Evolutionary conservation across 2,797 vertebrate genomes (phyloP), one percentile per base, ranked within the genome.

Genomic region (Danio jaintianensis): DNA sequence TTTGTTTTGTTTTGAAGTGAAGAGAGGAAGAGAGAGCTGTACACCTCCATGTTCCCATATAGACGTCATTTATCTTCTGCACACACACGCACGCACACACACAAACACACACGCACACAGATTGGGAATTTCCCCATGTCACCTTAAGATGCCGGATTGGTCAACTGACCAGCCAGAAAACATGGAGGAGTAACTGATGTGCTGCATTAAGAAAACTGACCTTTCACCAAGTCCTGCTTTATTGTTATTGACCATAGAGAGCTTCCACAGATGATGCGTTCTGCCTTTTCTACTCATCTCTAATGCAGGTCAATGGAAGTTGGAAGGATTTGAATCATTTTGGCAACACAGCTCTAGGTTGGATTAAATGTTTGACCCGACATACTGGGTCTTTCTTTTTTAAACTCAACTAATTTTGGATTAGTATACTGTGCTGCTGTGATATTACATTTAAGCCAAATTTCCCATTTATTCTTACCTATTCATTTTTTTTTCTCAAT

Each of bases 21-120:
- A 74, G 53, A 42, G 58, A 52, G 42, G 64, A 78, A 45, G 71
- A 61, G 52, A 15, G 62, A 40, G 71, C 48, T 52, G 43, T n/a
- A 53, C 66, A 52, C 52, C 52, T 55, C 78, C 81, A 16, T 71
- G 63, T 68, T 74, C 76, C 16, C 66, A 43, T 7, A 56, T 6
- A 12, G 18, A 38, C 13, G 11, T 62, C 59, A 52, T 66, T 16
- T 75, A 61, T 86, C 78, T 86, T 66, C 15, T 61, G 55, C 20
- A 50, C 20, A 22, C 16, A 1, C 38, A 20, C 75, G 18, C 47
- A 29, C 70, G 55, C 40, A 53, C 16, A 0, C 58, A 66, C 12
- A n/a, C n/a, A n/a, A n/a, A 50, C 20, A 22, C 16, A 1, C n/a
- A n/a, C n/a, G n/a, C n/a, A 43, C 59, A 58, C 36, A 58, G 52